Evolutionary conservation across 2,113 vertebrate genomes (phyloP).

Genomic region (Conger conger): DNA sequence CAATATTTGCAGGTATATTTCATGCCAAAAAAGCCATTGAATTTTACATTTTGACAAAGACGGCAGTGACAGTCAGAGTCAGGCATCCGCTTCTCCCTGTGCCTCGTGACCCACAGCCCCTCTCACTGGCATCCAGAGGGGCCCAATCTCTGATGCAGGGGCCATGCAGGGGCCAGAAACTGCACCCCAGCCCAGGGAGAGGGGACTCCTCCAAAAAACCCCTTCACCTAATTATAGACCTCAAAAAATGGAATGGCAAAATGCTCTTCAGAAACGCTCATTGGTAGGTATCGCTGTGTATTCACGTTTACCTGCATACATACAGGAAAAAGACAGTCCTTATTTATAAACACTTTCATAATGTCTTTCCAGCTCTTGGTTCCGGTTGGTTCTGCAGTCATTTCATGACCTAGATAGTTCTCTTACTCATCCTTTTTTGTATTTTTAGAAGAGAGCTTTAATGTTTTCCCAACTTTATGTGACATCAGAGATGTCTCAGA

Average conservation of each 20-base stretch:
- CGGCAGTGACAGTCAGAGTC: background rate
- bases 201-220: background rate
- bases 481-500: no score
- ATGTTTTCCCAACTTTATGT: background rate
- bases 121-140: background rate
- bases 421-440: background rate
- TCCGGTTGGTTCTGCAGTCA: background rate
- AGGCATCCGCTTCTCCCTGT: conserved; percentile 19
- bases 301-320: background rate
- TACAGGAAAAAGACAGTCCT: background rate
- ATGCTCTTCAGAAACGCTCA: background rate
- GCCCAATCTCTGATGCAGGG: background rate
- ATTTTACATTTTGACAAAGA: no score
- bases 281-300: background rate
- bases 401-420: background rate
- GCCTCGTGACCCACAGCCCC: background rate
- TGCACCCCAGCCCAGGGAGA: background rate
- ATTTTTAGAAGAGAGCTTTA: background rate
- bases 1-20: no score
- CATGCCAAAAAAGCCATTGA: no score
- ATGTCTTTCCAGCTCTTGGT: background rate
- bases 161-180: background rate
- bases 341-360: background rate
- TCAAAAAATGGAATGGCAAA: background rate
- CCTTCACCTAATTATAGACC: background rate